phyloP scores from a whole-genome alignment of 2,113 vertebrate species.

The Collichthys lucidus region DNA sequence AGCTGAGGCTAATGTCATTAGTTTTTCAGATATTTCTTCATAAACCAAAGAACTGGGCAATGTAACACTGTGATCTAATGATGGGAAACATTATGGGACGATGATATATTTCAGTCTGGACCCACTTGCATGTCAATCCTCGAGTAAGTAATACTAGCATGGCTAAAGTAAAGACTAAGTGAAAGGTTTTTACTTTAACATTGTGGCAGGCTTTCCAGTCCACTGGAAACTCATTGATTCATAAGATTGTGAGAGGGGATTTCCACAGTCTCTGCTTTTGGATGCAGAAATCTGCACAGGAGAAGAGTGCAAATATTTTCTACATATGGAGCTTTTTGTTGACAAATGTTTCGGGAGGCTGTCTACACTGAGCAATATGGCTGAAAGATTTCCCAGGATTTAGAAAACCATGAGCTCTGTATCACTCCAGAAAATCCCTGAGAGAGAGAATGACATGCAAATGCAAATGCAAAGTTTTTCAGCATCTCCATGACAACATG shows the following conservation, averaged over 20 bases:
- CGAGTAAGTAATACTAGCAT: too few relatives aligned
- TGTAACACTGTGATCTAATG: too few relatives aligned
- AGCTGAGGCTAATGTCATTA: too few relatives aligned
- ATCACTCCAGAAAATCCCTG: neutral
- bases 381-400: constrained; percentile 12
- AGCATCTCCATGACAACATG: neutral
- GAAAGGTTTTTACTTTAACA: neutral
- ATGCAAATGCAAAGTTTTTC: neutral
- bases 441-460: neutral
- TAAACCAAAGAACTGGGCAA: too few relatives aligned
- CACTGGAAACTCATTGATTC: neutral
- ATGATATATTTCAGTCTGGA: too few relatives aligned
- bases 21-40: too few relatives aligned
- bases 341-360: neutral
- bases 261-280: neutral
- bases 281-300: neutral
- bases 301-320: neutral
- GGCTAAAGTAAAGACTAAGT: too few relatives aligned
- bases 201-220: neutral
- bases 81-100: too few relatives aligned
- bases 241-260: neutral
- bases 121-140: too few relatives aligned
- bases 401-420: neutral
- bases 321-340: constrained; percentile 3
- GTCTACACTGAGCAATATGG: neutral